phyloP scores from a whole-genome alignment of 2,888 invertebrate species.

The Gymnocheta viridis region DNA sequence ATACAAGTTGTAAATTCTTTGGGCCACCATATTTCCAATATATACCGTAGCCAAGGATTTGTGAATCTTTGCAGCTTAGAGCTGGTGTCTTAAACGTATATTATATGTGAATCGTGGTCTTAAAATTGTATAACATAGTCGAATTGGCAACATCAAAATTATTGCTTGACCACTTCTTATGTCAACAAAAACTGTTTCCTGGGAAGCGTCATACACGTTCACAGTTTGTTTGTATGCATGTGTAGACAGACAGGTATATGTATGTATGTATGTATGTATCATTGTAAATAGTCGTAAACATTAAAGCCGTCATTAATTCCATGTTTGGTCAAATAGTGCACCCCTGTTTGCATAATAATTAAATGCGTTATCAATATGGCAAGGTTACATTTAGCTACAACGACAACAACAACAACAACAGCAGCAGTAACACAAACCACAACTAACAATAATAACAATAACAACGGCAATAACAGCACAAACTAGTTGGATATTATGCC shows the following conservation, averaged over 20 bases:
- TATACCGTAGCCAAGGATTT: too few species aligned
- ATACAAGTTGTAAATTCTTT: too few species aligned
- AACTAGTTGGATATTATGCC: conserved; percentile 69
- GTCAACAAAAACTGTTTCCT: background rate
- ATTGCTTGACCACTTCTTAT: background rate
- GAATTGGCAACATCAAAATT: too few species aligned
- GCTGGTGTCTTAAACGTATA: too few species aligned
- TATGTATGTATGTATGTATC: background rate
- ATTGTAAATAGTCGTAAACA: conserved; percentile 44
- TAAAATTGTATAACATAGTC: too few species aligned
- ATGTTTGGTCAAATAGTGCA: conserved; percentile 82
- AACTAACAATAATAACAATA: conserved; percentile 18
- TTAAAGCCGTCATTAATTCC: conserved; percentile 77
- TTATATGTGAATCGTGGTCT: too few species aligned
- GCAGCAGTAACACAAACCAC: background rate
- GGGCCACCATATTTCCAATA: too few species aligned
- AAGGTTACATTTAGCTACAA: conserved; percentile 65
- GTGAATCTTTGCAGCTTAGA: too few species aligned
- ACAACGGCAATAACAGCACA: conserved; percentile 40
- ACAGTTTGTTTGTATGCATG: background rate
- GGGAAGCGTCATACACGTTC: conserved; percentile 1
- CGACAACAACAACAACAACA: conserved; percentile 36
- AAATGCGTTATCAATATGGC: conserved; percentile 73
- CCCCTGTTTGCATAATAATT: conserved; percentile 82
- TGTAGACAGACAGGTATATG: too few species aligned